A percentile compares a stretch with the other conserved stretches of the same genome.
phyloP scores from a whole-genome alignment of 37 sponge, comb jelly and placozoan genomes.

The Geodia barretti region DNA sequence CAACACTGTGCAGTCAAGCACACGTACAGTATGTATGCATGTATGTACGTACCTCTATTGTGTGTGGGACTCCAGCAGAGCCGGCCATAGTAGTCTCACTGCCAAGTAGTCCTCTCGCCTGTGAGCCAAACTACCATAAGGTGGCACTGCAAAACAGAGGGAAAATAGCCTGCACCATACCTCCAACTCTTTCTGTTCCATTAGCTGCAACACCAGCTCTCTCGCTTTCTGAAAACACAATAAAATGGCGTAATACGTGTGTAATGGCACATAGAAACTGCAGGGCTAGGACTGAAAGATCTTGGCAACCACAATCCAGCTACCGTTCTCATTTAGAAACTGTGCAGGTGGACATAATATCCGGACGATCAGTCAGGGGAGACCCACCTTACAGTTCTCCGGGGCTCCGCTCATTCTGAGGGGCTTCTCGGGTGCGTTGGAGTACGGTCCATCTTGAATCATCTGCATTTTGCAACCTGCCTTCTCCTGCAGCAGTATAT shows the following conservation, averaged over 20 bases:
- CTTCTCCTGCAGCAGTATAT: slow-evolving; percentile 84
- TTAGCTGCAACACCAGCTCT: slow-evolving; percentile 71
- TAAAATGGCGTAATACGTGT: neutral
- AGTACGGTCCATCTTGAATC: slow-evolving; percentile 92
- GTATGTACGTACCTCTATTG: slow-evolving; percentile 22
- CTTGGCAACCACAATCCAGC: too few species aligned
- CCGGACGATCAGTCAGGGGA: neutral
- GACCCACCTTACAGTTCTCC: slow-evolving; percentile 55
- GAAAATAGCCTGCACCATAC: slow-evolving; percentile 31
- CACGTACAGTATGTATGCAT: too few species aligned
- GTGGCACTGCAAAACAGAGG: neutral
- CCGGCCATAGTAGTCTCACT: neutral
- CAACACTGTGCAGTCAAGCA: too few species aligned
- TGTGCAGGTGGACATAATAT: neutral
- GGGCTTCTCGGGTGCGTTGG: slow-evolving; percentile 90
- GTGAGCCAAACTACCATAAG: neutral
- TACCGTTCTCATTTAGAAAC: too few species aligned
- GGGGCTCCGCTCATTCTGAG: slow-evolving; percentile 81
- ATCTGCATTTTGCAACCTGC: slow-evolving; percentile 96
- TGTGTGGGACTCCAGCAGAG: slow-evolving; percentile 33
- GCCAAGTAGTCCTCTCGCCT: slow-evolving; percentile 60
- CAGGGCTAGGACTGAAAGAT: neutral
- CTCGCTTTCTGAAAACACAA: slow-evolving; percentile 70
- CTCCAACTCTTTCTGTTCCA: slow-evolving; percentile 79
- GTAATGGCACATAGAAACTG: neutral